phyloP scores from a whole-genome alignment of 2,888 invertebrate species.

The Platypus cylindrus region DNA sequence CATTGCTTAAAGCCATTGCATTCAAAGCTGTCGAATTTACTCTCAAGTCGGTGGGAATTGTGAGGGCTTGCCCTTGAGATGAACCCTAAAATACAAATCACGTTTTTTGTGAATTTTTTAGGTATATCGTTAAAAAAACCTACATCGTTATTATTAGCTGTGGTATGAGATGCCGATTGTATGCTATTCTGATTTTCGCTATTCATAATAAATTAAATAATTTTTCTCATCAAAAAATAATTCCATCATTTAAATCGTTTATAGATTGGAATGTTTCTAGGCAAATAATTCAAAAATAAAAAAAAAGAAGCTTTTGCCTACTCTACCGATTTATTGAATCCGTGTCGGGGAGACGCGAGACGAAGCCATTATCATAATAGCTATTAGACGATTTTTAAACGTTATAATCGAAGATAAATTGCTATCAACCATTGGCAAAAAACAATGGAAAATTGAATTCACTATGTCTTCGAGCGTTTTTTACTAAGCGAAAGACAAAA shows the following conservation, averaged over 20 bases:
- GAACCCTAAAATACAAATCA: constrained; percentile 24
- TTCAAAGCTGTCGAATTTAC: constrained; percentile 53
- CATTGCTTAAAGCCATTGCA: constrained; percentile 58
- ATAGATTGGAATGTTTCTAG: constrained; percentile 14
- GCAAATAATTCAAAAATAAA: constrained; percentile 29
- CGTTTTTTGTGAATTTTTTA: too few relatives aligned
- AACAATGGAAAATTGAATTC: too few relatives aligned
- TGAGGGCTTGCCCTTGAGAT: constrained; percentile 39
- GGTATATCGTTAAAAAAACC: too few relatives aligned
- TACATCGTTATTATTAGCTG: constrained; percentile 45
- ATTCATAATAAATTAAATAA: constrained; percentile 28
- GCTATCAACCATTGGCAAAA: too few relatives aligned
- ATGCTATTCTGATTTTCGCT: constrained; percentile 43
- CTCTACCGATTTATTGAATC: constrained; percentile 47
- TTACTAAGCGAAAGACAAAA: constrained; percentile 13
- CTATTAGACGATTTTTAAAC: too few relatives aligned
- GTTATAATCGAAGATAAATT: too few relatives aligned
- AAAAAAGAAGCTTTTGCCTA: constrained; percentile 31
- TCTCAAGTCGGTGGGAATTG: constrained; percentile 46
- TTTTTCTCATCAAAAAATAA: constrained; percentile 4
- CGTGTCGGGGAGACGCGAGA: constrained; percentile 42
- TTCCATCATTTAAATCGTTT: constrained; percentile 3
- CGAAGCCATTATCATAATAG: constrained; percentile 25
- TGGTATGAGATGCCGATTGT: constrained; percentile 42
- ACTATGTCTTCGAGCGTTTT: constrained; percentile 5